These are phyloP conservation scores for Tipula vernalis DNA, from an alignment of 2,888 invertebrate species.

Conservation along the genomic window DNA sequence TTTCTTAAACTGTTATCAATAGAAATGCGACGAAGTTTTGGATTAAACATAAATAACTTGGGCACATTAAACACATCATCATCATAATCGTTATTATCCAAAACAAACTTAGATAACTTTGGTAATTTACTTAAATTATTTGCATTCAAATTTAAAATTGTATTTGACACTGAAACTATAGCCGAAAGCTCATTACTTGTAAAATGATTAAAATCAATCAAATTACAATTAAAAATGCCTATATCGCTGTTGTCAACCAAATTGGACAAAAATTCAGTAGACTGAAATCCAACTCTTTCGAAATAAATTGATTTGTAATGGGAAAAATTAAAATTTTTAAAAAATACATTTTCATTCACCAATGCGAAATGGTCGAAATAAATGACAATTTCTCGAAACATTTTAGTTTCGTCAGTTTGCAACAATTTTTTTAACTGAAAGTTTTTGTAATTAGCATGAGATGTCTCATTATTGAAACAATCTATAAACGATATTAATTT, in stretches of 20 bases:
- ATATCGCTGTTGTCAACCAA: not conserved
- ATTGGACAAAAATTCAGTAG: not conserved
- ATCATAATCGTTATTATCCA: not conserved
- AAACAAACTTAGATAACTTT: not conserved
- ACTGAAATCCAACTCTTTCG: not conserved
- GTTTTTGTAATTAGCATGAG: not conserved
- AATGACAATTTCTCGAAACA: not conserved
- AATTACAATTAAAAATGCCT: not conserved
- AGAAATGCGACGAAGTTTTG: too few species aligned
- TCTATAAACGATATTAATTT: not conserved
- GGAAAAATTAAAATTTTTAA: not conserved
- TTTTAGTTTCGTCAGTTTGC: not conserved
- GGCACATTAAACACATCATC: too few species aligned
- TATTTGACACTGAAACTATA: not conserved
- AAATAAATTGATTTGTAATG: not conserved
- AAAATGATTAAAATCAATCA: not conserved
- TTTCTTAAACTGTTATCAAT: too few species aligned
- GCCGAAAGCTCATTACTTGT: not conserved
- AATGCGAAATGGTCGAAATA: not conserved
- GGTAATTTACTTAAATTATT: not conserved
- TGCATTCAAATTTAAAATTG: not conserved
- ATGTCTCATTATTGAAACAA: not conserved
- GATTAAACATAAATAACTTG: too few species aligned
- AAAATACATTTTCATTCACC: not conserved
- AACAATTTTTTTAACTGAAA: not conserved